phyloP scores from a whole-genome alignment of 2,888 invertebrate species.

The Xiphydria camelus region DNA sequence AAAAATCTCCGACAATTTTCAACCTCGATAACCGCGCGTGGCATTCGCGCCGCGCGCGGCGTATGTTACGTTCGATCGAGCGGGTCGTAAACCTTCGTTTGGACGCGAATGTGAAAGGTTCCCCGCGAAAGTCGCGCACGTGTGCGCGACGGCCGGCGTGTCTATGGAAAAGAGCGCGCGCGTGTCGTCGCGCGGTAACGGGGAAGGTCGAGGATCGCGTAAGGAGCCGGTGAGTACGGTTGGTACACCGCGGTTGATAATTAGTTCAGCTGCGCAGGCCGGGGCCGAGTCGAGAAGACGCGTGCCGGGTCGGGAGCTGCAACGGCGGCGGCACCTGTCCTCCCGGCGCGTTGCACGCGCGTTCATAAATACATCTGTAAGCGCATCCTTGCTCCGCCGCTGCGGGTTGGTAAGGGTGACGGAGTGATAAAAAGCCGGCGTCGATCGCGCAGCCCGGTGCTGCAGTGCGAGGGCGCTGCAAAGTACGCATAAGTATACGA shows the following conservation, averaged over 20 bases:
- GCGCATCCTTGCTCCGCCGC: constrained; percentile 1
- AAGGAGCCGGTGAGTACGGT: background rate
- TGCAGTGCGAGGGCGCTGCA: background rate
- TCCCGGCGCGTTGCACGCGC: no score
- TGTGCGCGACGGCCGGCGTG: no score
- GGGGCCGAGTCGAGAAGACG: constrained; percentile 18
- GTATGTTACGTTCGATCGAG: no score
- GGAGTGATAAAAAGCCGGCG: constrained; percentile 16
- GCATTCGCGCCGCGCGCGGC: no score
- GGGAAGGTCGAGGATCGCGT: background rate
- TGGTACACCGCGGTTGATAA: constrained; percentile 25
- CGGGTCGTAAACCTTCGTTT: no score
- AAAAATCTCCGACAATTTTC: no score
- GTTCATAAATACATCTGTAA: constrained; percentile 17
- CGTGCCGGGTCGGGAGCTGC: constrained; percentile 29
- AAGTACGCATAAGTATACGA: constrained; percentile 7
- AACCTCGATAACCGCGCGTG: no score
- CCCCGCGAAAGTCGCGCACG: no score
- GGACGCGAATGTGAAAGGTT: no score
- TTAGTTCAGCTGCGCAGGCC: constrained; percentile 38
- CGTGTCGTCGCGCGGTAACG: no score
- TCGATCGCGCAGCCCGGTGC: constrained; percentile 15
- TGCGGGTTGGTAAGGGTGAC: constrained; percentile 10
- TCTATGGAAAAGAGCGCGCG: no score
- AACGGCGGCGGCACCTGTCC: constrained; percentile 5